These are phyloP conservation scores for Hyalella azteca DNA, from an alignment of 2,888 invertebrate species.

Conservation along the genomic window DNA sequence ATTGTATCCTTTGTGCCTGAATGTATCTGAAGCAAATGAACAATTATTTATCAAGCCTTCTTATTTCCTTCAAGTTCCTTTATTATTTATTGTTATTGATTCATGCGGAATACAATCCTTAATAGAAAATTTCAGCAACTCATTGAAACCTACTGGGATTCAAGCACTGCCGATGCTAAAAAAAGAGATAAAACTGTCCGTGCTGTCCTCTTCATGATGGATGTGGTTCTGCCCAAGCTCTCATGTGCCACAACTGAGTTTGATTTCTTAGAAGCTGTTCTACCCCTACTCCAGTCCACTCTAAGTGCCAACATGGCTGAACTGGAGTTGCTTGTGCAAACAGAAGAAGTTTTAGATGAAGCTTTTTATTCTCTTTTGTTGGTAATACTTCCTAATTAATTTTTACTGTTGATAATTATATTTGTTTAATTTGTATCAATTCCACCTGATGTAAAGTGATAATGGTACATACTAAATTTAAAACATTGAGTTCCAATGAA, in stretches of 20 bases:
- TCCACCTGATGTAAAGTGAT: background rate
- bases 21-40: too few species aligned
- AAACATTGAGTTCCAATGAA: background rate
- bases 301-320: background rate
- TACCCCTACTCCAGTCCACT: background rate
- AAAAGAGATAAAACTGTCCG: background rate
- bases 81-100: too few species aligned
- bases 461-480: background rate
- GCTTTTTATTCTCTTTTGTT: background rate
- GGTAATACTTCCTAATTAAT: too few species aligned
- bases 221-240: background rate
- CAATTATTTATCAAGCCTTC: too few species aligned
- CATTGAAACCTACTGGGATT: background rate
- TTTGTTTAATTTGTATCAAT: background rate
- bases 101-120: too few species aligned
- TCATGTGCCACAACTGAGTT: background rate
- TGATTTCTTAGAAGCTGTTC: background rate
- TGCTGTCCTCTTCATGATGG: background rate
- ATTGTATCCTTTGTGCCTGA: too few species aligned
- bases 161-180: background rate
- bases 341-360: background rate
- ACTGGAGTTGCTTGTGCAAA: background rate
- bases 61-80: too few species aligned
- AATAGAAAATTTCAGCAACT: background rate
- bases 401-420: background rate